Evolutionary conservation across 2,797 vertebrate genomes (phyloP).

Genomic region (Florisuga fusca): DNA sequence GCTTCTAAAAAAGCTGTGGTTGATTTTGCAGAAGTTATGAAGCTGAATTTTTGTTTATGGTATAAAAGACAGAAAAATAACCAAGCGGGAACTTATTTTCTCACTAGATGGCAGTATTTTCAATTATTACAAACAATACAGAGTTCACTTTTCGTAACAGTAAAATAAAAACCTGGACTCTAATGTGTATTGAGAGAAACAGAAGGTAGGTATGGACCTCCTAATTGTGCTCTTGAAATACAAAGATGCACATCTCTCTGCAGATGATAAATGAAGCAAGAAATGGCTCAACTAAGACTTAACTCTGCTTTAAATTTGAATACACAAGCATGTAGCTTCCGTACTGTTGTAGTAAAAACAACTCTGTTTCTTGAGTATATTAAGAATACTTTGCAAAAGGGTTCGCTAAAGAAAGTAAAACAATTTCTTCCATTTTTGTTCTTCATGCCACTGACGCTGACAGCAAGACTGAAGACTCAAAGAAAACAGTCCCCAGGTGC

Average conservation of each 20-base stretch:
- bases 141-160: background rate
- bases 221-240: background rate
- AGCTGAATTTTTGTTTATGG: background rate
- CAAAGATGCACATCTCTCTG: fast-evolving
- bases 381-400: background rate
- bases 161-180: background rate
- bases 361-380: background rate
- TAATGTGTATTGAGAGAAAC: background rate
- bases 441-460: background rate
- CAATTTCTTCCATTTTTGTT: background rate
- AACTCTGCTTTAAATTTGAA: background rate
- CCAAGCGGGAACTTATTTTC: background rate
- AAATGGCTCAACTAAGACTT: background rate
- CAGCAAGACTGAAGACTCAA: background rate
- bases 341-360: background rate
- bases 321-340: background rate
- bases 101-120: constrained; percentile 31
- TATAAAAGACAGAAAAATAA: background rate
- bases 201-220: background rate
- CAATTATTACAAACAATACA: background rate
- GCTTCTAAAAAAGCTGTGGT: background rate
- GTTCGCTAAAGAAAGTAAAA: background rate
- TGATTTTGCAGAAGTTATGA: background rate
- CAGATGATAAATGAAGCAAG: background rate
- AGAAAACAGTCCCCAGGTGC: background rate